A percentile compares a stretch with the other conserved stretches of the same genome.
Evolutionary conservation across 2,888 invertebrate genomes (phyloP).

Genomic region (Zaprionus obscuricornis): DNA sequence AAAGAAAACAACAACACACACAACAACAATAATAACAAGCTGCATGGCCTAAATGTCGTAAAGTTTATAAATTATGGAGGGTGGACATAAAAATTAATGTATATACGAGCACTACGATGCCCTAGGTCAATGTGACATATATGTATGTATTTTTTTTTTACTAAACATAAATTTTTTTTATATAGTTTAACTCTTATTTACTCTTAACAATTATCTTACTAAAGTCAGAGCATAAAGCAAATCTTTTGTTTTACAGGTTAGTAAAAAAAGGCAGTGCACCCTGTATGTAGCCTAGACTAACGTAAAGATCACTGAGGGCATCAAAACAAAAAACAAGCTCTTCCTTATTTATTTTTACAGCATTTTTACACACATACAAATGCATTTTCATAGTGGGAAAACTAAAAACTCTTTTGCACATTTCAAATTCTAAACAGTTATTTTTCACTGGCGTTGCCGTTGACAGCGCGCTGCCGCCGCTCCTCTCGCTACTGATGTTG

Average conservation of each 20-base stretch:
- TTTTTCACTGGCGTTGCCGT: constrained; percentile 17
- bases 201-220: no score
- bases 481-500: constrained; percentile 7
- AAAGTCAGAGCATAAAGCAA: no score
- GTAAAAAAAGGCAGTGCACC: no score
- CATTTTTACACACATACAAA: background rate
- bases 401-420: constrained; percentile 42
- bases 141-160: background rate
- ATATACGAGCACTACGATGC: constrained; percentile 4
- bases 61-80: constrained; percentile 37
- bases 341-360: no score
- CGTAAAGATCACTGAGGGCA: no score
- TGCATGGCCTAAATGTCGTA: constrained; percentile 46
- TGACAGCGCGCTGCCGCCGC: background rate
- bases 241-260: no score
- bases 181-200: no score
- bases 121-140: constrained; percentile 39
- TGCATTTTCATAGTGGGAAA: constrained; percentile 1
- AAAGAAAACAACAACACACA: constrained; percentile 2
- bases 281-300: no score
- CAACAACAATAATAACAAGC: constrained; percentile 13
- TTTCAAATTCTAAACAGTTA: constrained; percentile 43
- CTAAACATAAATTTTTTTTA: constrained; percentile 1
- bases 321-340: no score
- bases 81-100: background rate